Base-by-base conservation (phyloP, 2,113 vertebrate species). In the Heterochromis multidens region DNA sequence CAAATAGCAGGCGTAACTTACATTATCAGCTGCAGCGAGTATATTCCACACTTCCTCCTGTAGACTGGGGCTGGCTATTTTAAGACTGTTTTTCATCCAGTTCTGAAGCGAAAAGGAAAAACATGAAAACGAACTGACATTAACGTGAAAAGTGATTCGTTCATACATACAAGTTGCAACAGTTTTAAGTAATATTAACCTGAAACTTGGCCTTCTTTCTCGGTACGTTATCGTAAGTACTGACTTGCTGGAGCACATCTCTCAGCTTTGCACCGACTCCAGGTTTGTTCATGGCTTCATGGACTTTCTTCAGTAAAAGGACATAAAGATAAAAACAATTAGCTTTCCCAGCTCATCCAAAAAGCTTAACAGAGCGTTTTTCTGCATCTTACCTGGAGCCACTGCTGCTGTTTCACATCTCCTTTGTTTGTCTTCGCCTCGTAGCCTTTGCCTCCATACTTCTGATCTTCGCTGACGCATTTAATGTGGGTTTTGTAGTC, bases 71-170 rank as follows among this genome's bases (percentile, higher is more conserved):
- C 95, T 97, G 7, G 88, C 35, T 89, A 99, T 96, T 88, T 92
- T 98, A 59, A 99, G 94, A 90, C 98, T 98, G 95, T 98, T 99
- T 91, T 93, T 97, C 96, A 99, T 99, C 99, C 99, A 99, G 82
- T 99, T 99, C 99, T 99, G 74, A 54, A 19, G 27, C 40, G 54
- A 31, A 59, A 6, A 60, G n/a, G 35, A 60, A 31, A 78, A 29
- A 46, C 1, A 29, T 58, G 7, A 56, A 29, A 46, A 40, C 1
- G 7, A 7, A 81, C 79, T 25, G 49, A 29, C 25, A 72, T 52
- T 21, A 29, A 72, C 2, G 17, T 29, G 43, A 72, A 49, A 49
- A 29, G 16, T 9, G 82, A 4, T 61, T 23, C 2, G 9, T 37
- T 8, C 11, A 49, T 13, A 6, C 35, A 81, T 6, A 52, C 6